Evolutionary conservation across 1,140 invertebrate species (phyloP), one percentile per base, ranked within the genome.

Genomic region (Agrilus planipennis): DNA sequence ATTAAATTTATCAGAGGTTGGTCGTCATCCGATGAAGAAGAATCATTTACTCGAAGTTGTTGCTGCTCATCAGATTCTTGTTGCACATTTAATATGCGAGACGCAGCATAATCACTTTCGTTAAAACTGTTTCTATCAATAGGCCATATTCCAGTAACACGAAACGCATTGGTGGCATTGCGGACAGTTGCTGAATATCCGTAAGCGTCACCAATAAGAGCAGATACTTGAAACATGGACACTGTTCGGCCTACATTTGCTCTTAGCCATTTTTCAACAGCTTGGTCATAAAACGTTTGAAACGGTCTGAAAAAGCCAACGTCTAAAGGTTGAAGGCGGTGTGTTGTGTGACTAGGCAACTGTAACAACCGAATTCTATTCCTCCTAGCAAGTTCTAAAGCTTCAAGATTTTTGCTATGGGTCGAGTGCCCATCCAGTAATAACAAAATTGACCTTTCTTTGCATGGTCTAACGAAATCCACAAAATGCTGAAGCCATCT

Each of bases 311-410:
- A 62, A 41, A 64, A 55, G 11, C 37, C 42, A 28, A 57, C 44
- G 46, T 65, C 56, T 29, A 56, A 23, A 2, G 57, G 60, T 40
- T 64, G 63, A 1, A 62, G 20, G 28, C 42, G 47, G 41, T 64
- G 60, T 2, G 54, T 62, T 25, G 59, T 62, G 41, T 64, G 58
- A 6, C 56, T 54, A 5, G 60, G 57, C 41, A 57, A 53, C 30
- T 49, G 53, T 42, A 58, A 35, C 6, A 59, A 46, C 29, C 50
- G 49, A 39, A 54, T 39, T 46, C 37, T 38, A 44, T 44, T 39
- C 18, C 56, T 34, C 32, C 41, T 19, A 16, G 51, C 48, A 1
- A 52, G 35, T 9, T 51, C 23, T 12, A 54, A 44, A 2, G 44
- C 49, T 23, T 55, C 42, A 2, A 60, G 12, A 23, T 55, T 53